Conservation (phyloP, 2,113 vertebrate genomes). For the Oreochromis spilurus region DNA sequence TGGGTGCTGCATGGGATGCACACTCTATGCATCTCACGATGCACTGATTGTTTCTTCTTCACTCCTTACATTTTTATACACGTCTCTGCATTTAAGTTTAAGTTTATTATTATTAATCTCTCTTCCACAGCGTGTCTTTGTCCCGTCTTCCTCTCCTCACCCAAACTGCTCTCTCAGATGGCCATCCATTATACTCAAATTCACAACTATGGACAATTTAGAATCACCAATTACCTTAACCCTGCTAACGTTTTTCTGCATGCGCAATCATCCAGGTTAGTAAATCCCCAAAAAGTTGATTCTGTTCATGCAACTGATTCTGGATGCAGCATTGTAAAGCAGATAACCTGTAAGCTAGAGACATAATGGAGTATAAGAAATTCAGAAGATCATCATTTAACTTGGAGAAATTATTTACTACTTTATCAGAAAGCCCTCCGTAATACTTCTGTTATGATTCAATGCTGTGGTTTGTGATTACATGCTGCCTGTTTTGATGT, state of each 20-base stretch:
- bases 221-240: not conserved
- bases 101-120: not conserved
- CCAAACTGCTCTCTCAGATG: not conserved
- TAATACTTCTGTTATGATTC: not conserved
- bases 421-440: not conserved
- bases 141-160: accelerated
- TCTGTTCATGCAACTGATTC: not conserved
- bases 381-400: not conserved
- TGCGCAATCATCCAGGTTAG: not conserved
- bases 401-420: not conserved
- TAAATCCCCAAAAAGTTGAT: not conserved
- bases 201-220: not conserved
- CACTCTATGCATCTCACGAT: not conserved
- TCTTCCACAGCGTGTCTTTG: not conserved
- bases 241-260: not conserved
- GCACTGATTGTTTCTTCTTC: not conserved
- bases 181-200: not conserved
- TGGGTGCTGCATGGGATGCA: not conserved
- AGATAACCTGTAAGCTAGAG: not conserved
- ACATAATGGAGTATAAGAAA: not conserved
- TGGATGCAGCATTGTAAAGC: not conserved
- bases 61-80: not conserved
- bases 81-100: not conserved
- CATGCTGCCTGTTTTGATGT: not conserved
- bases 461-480: not conserved